These are phyloP conservation scores for Pedicia rivosa DNA, from an alignment of 2,888 invertebrate genomes.

Conservation along the genomic window DNA sequence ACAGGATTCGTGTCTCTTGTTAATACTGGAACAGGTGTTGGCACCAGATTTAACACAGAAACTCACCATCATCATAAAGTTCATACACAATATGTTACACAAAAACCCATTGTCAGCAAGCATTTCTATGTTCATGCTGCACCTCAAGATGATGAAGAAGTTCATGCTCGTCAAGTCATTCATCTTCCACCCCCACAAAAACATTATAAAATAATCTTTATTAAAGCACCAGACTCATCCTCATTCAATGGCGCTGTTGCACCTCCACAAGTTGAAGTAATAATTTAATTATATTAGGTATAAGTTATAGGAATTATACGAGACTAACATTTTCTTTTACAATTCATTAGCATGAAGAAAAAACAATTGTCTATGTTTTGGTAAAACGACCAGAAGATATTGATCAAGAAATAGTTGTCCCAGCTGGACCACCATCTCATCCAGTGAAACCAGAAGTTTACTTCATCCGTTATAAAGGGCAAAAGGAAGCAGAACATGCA, in stretches of 20 bases:
- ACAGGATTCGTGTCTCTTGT: neutral
- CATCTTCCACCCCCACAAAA: conserved; percentile 21
- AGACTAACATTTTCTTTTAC: too few relatives aligned
- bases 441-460: conserved; percentile 19
- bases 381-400: conserved; percentile 26
- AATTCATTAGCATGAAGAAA: conserved; percentile 22
- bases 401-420: conserved; percentile 22
- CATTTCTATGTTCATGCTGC: conserved; percentile 29
- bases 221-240: conserved; percentile 21
- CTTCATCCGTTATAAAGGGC: conserved; percentile 5
- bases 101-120: conserved; percentile 22
- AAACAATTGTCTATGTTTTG: conserved; percentile 29
- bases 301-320: too few relatives aligned
- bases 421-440: conserved; percentile 21
- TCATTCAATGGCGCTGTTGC: neutral
- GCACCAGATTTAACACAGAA: too few relatives aligned
- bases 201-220: conserved; percentile 29
- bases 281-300: too few relatives aligned
- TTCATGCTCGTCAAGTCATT: conserved; percentile 13
- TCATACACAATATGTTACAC: conserved; percentile 1
- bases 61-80: neutral
- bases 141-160: conserved; percentile 23
- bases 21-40: too few relatives aligned
- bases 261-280: neutral
- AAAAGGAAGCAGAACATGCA: conserved; percentile 1